Conservation (phyloP, 2,888 invertebrate species). For the Himalopsyche kuldschensis region DNA sequence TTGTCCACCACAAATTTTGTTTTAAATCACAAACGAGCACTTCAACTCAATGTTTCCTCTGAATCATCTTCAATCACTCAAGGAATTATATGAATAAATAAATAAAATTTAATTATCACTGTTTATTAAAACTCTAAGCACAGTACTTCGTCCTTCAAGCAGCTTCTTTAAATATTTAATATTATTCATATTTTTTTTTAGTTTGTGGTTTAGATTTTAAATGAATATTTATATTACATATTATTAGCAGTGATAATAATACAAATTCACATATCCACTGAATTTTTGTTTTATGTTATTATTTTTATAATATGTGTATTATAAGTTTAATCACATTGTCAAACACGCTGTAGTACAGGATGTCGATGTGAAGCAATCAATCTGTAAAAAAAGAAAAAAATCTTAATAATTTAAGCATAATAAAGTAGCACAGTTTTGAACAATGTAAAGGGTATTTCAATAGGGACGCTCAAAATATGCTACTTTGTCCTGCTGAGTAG, state of each 20-base stretch:
- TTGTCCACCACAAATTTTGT: background rate
- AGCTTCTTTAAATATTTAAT: background rate
- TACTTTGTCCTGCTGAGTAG: too few relatives aligned
- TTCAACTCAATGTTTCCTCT: background rate
- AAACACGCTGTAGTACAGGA: background rate
- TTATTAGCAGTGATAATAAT: background rate
- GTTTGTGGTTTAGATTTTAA: background rate
- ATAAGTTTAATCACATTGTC: background rate
- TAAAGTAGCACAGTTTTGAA: too few relatives aligned
- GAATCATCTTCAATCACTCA: background rate
- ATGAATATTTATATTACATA: background rate
- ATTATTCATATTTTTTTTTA: background rate
- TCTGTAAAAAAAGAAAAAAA: background rate
- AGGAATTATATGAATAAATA: background rate
- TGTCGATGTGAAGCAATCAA: background rate
- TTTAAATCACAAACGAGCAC: too few relatives aligned
- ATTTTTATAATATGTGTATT: background rate
- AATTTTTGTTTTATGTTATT: background rate
- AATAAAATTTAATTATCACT: background rate
- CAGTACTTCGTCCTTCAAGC: background rate
- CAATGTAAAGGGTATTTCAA: too few relatives aligned
- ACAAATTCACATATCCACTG: background rate
- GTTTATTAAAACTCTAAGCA: background rate
- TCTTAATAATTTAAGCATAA: background rate
- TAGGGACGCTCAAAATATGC: too few relatives aligned